Evolutionary conservation across 2,888 invertebrate genomes (phyloP).

Genomic region (Clivina fossor): DNA sequence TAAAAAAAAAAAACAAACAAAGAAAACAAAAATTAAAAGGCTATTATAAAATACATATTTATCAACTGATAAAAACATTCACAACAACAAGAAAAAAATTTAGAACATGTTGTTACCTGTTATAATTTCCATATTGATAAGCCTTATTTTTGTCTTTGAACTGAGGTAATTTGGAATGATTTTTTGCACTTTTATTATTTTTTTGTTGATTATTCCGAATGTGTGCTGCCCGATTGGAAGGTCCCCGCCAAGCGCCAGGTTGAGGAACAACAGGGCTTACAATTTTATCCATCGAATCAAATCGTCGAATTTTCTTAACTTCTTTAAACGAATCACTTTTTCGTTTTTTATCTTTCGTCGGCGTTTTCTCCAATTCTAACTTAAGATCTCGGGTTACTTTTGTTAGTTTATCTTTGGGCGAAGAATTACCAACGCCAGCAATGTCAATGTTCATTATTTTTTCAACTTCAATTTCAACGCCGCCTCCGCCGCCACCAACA

Average conservation of each 20-base stretch:
- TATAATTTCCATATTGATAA: constrained; percentile 96
- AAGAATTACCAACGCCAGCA: constrained; percentile 48
- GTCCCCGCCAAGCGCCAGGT: constrained; percentile 72
- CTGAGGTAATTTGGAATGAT: constrained; percentile 61
- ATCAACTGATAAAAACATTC: not conserved
- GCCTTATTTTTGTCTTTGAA: constrained; percentile 76
- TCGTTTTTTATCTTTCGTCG: constrained; percentile 59
- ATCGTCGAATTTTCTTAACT: constrained; percentile 62
- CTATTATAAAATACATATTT: not conserved
- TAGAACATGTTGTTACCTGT: constrained; percentile 59
- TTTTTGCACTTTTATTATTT: constrained; percentile 50
- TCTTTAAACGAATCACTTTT: constrained; percentile 60
- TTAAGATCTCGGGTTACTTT: constrained; percentile 42
- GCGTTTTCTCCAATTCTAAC: constrained; percentile 46
- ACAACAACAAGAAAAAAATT: not conserved
- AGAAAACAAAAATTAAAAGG: too few relatives aligned
- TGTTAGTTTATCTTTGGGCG: constrained; percentile 44
- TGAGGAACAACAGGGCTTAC: constrained; percentile 91
- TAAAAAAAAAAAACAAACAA: constrained; percentile 49
- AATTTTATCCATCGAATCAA: constrained; percentile 82
- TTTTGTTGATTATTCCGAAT: constrained; percentile 51
- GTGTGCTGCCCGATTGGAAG: constrained; percentile 49
- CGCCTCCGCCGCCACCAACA: too few relatives aligned
- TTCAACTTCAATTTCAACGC: too few relatives aligned
- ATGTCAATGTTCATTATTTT: too few relatives aligned